phyloP scores from a whole-genome alignment of 2,797 vertebrate species.

The Serranus cabrilla region DNA sequence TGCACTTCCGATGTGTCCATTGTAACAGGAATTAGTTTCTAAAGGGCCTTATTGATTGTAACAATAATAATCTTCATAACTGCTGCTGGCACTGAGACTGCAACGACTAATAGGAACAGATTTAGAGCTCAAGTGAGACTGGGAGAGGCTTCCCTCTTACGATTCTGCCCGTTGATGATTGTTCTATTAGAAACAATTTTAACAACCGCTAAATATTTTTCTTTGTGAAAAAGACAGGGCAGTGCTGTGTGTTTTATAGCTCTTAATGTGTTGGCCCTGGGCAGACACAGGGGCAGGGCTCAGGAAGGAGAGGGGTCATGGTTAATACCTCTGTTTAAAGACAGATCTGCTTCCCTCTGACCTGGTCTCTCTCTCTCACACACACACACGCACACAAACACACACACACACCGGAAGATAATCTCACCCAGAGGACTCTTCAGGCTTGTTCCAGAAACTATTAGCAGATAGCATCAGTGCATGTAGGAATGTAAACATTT shows the following conservation, averaged over 20 bases:
- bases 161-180: slow-evolving; percentile 16
- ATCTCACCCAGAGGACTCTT: slow-evolving; percentile 82
- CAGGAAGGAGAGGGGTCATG: slow-evolving; percentile 81
- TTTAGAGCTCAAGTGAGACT: slow-evolving; percentile 45
- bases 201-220: slow-evolving; percentile 15
- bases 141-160: slow-evolving; percentile 21
- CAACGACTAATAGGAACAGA: slow-evolving; percentile 11
- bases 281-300: slow-evolving; percentile 71
- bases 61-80: slow-evolving; percentile 39
- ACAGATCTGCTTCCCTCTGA: slow-evolving; percentile 77
- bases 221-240: not conserved
- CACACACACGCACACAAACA: slow-evolving; percentile 46
- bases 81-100: slow-evolving; percentile 37
- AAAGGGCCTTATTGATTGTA: slow-evolving; percentile 59
- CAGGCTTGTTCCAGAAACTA: slow-evolving; percentile 83
- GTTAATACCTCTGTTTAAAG: slow-evolving; percentile 86
- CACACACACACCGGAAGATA: slow-evolving; percentile 57
- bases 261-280: slow-evolving; percentile 68
- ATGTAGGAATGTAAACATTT: slow-evolving; percentile 89
- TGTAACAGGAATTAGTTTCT: slow-evolving; percentile 62
- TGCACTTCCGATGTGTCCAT: slow-evolving; percentile 56
- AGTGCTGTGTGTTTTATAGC: slow-evolving; percentile 31
- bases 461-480: slow-evolving; percentile 87
- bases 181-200: slow-evolving; percentile 1
- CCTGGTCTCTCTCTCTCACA: slow-evolving; percentile 57